Evolutionary conservation across 2,888 invertebrate species (phyloP), one percentile per base, ranked within the genome.

Genomic region (Reticulitermes lucifugus): DNA sequence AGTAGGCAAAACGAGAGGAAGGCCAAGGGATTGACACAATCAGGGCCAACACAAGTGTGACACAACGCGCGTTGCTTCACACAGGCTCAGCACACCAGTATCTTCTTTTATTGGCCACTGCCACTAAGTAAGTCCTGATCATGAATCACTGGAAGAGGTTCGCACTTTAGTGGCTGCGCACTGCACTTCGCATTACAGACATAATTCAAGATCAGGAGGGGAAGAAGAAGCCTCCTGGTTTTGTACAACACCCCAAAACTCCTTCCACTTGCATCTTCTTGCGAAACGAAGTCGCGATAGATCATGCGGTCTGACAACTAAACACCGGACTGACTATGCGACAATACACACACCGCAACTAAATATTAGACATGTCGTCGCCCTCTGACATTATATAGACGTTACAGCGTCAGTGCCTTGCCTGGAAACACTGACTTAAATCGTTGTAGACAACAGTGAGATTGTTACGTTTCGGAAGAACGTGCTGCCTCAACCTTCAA

Each of bases 101-200:
- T 43, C 65, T 12, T 29, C 60, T 82, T 82, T 82, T 82, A 82
- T 82, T 82, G 82, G 82, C 7, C 82, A n/a, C 41, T 41, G 82
- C 84, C 84, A 84, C 75, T 84, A 79, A 79, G 77, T 79, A 79
- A 84, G 43, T 75, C 84, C 46, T 46, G 84, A 77, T 79, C 84
- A 84, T 84, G 77, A 84, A 84, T 84, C 77, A 79, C 77, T 18
- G 35, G 10, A 59, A 21, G 14, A 21, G 65, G 73, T 25, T 22
- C 18, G 71, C n/a, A 25, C 29, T 41, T 82, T 70, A 82, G 82
- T 70, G 70, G 82, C 65, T 82, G 70, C 82, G n/a, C 82, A 35
- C 35, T 60, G 35, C 82, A 55, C 82, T 55, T 82, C 82, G 35
- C 82, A 70, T 82, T 82, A 70, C 65, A 41, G 25, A 82, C 82